A percentile compares a stretch with the other conserved stretches of the same genome.
Evolutionary conservation across 2,888 invertebrate species (phyloP).

Genomic region (Homarus gammarus): DNA sequence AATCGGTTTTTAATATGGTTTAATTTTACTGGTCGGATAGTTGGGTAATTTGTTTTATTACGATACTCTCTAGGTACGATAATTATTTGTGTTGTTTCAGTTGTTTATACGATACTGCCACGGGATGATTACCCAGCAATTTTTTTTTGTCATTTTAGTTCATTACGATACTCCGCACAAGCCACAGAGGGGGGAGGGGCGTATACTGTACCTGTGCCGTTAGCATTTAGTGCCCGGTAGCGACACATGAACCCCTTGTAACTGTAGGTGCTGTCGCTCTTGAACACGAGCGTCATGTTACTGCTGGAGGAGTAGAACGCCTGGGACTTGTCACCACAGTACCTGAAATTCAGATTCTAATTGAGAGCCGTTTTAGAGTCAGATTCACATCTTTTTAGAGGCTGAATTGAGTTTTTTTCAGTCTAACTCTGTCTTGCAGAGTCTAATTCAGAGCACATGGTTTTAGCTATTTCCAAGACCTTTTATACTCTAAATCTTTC

Average conservation of each 20-base stretch:
- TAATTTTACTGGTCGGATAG: no score
- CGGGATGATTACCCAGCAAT: background rate
- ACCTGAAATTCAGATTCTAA: no score
- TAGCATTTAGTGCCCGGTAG: constrained; percentile 20
- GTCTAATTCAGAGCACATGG: no score
- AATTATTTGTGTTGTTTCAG: background rate
- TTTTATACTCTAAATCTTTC: no score
- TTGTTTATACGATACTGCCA: background rate
- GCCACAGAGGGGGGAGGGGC: background rate
- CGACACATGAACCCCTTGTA: constrained; percentile 27
- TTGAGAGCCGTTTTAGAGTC: no score
- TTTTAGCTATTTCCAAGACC: no score
- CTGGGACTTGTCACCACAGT: constrained; percentile 28
- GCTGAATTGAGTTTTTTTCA: background rate
- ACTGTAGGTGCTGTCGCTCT: background rate
- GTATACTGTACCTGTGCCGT: constrained; percentile 24
- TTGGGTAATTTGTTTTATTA: no score
- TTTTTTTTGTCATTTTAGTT: background rate
- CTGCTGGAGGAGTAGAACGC: background rate
- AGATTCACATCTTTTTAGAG: no score
- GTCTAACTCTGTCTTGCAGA: background rate
- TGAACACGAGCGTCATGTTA: constrained; percentile 30
- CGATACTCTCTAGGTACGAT: background rate
- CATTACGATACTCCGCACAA: background rate
- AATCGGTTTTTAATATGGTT: no score